These are phyloP conservation scores for Drosophila orena DNA, from an alignment of 1,140 invertebrate species.

Conservation along the genomic window DNA sequence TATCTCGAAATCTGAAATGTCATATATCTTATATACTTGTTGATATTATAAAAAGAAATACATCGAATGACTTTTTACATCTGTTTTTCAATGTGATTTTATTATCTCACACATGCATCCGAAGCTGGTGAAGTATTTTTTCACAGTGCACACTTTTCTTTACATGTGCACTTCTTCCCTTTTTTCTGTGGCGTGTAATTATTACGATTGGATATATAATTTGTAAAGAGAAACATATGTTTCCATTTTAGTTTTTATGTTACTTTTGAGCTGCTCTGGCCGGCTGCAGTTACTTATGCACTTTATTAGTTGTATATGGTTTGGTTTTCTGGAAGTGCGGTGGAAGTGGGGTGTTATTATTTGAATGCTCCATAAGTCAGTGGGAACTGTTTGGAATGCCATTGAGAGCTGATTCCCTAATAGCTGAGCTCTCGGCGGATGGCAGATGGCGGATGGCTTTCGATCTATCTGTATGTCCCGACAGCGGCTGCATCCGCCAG, in stretches of 20 bases:
- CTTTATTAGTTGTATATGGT: conserved; percentile 70
- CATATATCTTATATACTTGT: background rate
- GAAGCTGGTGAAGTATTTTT: background rate
- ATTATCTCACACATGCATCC: no score
- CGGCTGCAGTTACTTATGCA: conserved; percentile 59
- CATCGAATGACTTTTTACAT: no score
- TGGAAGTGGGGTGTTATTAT: conserved; percentile 5
- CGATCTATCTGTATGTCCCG: conserved; percentile 15
- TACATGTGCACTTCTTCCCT: conserved; percentile 3
- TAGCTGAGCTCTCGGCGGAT: conserved; percentile 10
- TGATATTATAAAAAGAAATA: no score
- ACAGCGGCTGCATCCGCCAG: conserved; percentile 50
- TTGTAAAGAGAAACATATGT: conserved; percentile 80
- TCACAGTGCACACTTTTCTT: background rate
- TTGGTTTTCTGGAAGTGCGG: conserved; percentile 3
- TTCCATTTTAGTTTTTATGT: conserved; percentile 74
- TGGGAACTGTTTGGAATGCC: conserved; percentile 65
- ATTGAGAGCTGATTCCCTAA: conserved; percentile 56
- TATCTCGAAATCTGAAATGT: background rate
- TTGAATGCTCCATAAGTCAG: conserved; percentile 25
- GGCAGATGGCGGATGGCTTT: conserved; percentile 19
- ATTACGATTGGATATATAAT: conserved; percentile 81
- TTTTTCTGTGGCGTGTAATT: conserved; percentile 61
- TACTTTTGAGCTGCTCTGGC: conserved; percentile 35
- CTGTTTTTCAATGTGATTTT: no score